A percentile compares a stretch with the other conserved stretches of the same genome.
These are phyloP conservation scores for Pseudococcus viburni DNA, from an alignment of 2,888 invertebrate genomes.

Conservation along the genomic window DNA sequence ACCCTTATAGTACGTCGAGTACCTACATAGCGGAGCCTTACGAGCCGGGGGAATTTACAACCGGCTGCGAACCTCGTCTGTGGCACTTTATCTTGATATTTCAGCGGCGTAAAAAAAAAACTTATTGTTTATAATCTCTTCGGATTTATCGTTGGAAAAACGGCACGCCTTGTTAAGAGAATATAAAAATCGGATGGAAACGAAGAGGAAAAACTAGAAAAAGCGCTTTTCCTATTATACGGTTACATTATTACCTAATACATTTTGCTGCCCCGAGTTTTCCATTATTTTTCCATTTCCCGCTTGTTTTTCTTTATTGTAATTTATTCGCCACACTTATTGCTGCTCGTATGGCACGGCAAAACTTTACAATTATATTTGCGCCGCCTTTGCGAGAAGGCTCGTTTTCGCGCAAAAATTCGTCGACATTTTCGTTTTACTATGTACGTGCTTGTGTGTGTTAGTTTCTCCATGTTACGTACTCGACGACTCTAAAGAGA, in stretches of 20 bases:
- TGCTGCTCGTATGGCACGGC: slow-evolving; percentile 46
- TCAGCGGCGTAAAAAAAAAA: slow-evolving; percentile 48
- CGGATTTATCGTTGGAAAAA: slow-evolving; percentile 65
- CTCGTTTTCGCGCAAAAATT: slow-evolving; percentile 7
- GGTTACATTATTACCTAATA: slow-evolving; percentile 66
- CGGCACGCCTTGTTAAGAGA: slow-evolving; percentile 63
- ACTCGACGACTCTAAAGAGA: neutral
- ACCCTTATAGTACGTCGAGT: neutral
- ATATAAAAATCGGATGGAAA: slow-evolving; percentile 64
- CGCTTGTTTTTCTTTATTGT: slow-evolving; percentile 64
- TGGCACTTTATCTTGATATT: slow-evolving; percentile 51
- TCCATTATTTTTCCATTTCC: slow-evolving; percentile 63
- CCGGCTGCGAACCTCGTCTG: neutral
- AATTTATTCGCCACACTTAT: slow-evolving; percentile 65
- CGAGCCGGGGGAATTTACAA: slow-evolving; percentile 37
- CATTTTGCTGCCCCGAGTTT: slow-evolving; percentile 62
- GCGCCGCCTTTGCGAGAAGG: neutral
- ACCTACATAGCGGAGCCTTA: neutral
- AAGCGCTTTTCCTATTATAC: slow-evolving; percentile 66
- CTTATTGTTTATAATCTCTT: slow-evolving; percentile 65
- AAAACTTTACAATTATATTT: slow-evolving; percentile 50
- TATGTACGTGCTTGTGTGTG: neutral
- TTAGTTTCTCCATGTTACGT: no score
- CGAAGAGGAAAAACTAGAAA: slow-evolving; percentile 63
- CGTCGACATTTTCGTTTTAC: neutral